phyloP scores from a whole-genome alignment of 2,113 vertebrate genomes.

The Globicephala melas region DNA sequence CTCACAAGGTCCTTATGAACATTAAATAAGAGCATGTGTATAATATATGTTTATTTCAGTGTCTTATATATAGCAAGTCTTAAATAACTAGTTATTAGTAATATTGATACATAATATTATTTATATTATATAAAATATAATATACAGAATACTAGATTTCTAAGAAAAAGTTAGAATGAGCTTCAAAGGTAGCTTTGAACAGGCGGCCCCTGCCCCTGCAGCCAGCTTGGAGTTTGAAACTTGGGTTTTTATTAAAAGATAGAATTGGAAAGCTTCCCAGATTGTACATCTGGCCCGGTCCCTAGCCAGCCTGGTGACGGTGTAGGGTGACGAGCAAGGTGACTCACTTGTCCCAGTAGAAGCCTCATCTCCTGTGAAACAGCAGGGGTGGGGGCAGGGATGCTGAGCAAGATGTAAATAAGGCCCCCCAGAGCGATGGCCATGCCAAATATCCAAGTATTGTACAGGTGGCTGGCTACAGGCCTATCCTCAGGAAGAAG shows the following conservation, averaged over 20 bases:
- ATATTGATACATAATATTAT: neutral
- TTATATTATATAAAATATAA: neutral
- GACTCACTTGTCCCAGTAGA: slow-evolving; percentile 33
- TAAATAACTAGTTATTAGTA: neutral
- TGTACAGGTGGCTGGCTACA: neutral
- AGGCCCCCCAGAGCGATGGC: neutral
- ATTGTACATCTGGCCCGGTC: neutral
- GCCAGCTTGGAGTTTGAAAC: slow-evolving; percentile 6
- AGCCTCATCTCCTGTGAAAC: slow-evolving; percentile 24
- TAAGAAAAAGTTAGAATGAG: neutral
- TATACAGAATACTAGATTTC: neutral
- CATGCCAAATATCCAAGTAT: neutral
- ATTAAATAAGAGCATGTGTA: neutral
- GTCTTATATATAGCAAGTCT: neutral
- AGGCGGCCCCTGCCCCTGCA: neutral
- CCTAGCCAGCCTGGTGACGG: neutral
- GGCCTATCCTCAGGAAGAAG: neutral
- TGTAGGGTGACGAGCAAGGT: neutral
- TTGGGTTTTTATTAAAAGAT: slow-evolving; percentile 48
- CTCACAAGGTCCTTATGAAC: neutral
- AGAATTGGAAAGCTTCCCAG: slow-evolving; percentile 43
- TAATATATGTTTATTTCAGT: neutral
- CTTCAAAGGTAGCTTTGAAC: slow-evolving; percentile 16
- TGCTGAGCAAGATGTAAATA: slow-evolving; percentile 16
- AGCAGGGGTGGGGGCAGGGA: neutral